Percentiles rank a stretch among this genome's conserved stretches.
Conservation (phyloP, 1,140 invertebrate species). For the Penaeus vannamei region DNA sequence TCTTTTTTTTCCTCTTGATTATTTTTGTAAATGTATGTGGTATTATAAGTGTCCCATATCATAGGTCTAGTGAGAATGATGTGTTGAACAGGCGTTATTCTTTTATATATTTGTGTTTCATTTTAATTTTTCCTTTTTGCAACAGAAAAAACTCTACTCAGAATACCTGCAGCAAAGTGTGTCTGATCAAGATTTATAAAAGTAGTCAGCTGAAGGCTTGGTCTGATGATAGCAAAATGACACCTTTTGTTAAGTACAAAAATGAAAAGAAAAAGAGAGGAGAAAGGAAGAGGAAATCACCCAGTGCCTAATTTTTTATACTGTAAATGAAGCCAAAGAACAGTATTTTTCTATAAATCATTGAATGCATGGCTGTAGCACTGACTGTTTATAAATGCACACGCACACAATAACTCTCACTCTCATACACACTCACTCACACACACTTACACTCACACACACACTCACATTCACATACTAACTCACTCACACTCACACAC, state of each 20-base stretch:
- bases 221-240: not conserved
- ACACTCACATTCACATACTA: too few relatives aligned
- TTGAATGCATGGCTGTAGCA: too few relatives aligned
- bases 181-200: constrained; percentile 75
- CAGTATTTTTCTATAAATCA: too few relatives aligned
- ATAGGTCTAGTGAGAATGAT: not conserved
- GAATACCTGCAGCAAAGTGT: constrained; percentile 76
- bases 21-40: not conserved
- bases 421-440: too few relatives aligned
- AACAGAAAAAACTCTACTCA: constrained; percentile 74
- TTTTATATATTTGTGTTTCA: not conserved
- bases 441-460: too few relatives aligned
- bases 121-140: constrained; percentile 66
- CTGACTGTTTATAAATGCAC: too few relatives aligned
- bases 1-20: not conserved
- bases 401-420: too few relatives aligned
- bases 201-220: not conserved
- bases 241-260: not conserved
- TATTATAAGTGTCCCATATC: not conserved
- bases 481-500: too few relatives aligned
- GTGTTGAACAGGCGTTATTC: not conserved
- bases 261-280: not conserved
- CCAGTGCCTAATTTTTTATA: constrained; percentile 31
- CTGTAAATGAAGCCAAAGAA: too few relatives aligned
- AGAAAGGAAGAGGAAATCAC: constrained; percentile 32